These are phyloP conservation scores for Drosophila anceps DNA, from an alignment of 2,888 invertebrate species.

Conservation along the genomic window DNA sequence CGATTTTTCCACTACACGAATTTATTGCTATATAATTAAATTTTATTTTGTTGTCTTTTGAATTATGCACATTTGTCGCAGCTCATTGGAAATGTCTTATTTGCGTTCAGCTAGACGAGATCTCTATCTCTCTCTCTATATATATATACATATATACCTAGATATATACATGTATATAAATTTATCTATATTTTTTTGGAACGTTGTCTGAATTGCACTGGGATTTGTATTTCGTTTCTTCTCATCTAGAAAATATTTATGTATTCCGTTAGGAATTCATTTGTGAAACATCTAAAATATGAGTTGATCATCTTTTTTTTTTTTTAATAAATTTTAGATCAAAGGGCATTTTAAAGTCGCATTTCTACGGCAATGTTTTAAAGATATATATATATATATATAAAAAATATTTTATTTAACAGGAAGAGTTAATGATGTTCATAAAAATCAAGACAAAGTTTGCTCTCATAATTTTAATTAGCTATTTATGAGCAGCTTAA, in stretches of 20 bases:
- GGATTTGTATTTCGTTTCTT: constrained; percentile 1
- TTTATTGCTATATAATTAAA: constrained; percentile 80
- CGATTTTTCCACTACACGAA: constrained; percentile 51
- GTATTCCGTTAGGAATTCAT: constrained; percentile 7
- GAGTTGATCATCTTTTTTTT: background rate
- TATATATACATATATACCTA: background rate
- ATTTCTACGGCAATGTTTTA: too few species aligned
- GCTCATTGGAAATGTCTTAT: constrained; percentile 60
- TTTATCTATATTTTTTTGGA: constrained; percentile 31
- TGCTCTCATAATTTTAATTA: too few species aligned
- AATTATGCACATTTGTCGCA: constrained; percentile 66
- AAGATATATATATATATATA: too few species aligned
- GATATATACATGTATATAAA: background rate
- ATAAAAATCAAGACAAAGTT: too few species aligned
- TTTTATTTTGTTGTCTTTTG: constrained; percentile 59
- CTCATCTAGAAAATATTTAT: background rate
- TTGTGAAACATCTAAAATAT: background rate
- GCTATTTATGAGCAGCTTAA: too few species aligned
- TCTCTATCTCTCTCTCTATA: constrained; percentile 2
- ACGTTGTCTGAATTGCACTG: constrained; percentile 12
- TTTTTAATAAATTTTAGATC: background rate
- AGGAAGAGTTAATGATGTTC: too few species aligned
- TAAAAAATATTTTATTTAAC: too few species aligned
- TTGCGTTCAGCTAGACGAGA: constrained; percentile 2
- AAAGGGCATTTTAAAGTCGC: constrained; percentile 16